These are phyloP conservation scores for Pseudomugil tenellus DNA, from an alignment of 2,797 vertebrate species.

Conservation along the genomic window DNA sequence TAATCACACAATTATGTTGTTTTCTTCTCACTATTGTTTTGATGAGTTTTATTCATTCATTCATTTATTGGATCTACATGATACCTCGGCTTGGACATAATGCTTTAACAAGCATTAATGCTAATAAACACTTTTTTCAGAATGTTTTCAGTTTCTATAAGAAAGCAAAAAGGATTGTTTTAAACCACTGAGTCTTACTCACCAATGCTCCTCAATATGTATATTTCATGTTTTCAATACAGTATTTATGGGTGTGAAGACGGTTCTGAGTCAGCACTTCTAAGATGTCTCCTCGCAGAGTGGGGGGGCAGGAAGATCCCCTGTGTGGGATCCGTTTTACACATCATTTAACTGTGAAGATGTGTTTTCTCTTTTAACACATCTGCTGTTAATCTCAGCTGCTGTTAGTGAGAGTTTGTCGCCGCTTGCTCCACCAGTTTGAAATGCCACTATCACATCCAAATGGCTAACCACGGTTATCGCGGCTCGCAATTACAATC, in stretches of 20 bases:
- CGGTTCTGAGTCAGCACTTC: conserved; percentile 36
- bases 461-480: conserved; percentile 67
- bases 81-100: background rate
- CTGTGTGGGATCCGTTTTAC: conserved; percentile 64
- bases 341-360: conserved; percentile 76
- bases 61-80: too few species aligned
- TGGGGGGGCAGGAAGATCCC: conserved; percentile 16
- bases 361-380: conserved; percentile 70
- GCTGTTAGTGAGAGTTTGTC: conserved; percentile 68
- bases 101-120: background rate
- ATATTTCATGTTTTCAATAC: conserved; percentile 44
- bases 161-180: too few species aligned
- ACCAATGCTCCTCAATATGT: conserved; percentile 26
- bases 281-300: conserved; percentile 20
- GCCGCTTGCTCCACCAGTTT: conserved; percentile 39
- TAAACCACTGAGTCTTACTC: conserved; percentile 9
- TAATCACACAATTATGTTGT: too few species aligned
- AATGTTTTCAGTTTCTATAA: too few species aligned
- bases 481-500: conserved; percentile 75
- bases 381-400: conserved; percentile 60
- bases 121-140: background rate
- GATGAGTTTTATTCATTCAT: too few species aligned
- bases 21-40: too few species aligned
- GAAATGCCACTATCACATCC: conserved; percentile 41
- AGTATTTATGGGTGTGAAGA: conserved; percentile 58